Evolutionary conservation across 2,888 invertebrate species (phyloP), one percentile per base, ranked within the genome.

Genomic region (Keiferia lycopersicella): DNA sequence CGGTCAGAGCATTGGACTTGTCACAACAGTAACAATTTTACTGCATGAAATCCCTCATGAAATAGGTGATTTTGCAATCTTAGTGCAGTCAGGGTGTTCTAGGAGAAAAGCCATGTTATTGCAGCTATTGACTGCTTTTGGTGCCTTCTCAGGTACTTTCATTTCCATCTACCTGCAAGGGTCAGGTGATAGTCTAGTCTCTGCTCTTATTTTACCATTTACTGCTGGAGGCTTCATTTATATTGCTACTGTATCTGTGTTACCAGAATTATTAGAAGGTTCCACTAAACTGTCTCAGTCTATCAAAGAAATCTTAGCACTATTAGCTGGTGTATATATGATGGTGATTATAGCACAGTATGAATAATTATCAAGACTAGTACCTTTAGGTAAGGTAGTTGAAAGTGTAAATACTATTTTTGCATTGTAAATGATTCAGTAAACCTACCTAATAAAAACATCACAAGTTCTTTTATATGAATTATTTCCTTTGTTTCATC

Each of bases 191-290:
- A 95, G 95, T 65, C 86, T 95, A 67, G 95, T 97, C 1, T 95
- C 96, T 11, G 94, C 95, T 7, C 97, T 98, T 94, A 96, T 99
- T 63, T 91, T 99, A 64, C 99, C 99, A 14, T 99, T 99, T 76
- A 99, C 99, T 26, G 99, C 99, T 53, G 99, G 98, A 69, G 98
- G 99, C n/a, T 99, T 99, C 83, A 99, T 99, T 83, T 99, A 99
- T 85, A 99, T 99, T 76, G 99, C 99, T 20, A 98, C 99, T 18
- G 99, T 99, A 0, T 99, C 99, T 68, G 98, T 99, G 22, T 97
- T 99, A 80, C 99, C 99, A 10, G 99, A 99, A 88, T 93, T 99
- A 58, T 92, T 99, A 70, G 96, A 97, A 81, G 98, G 98, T 77
- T 94, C 95, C n/a, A 94, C 94, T 4, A 96, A 96, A 78, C 93